A percentile compares a stretch with the other conserved stretches of the same genome.
Evolutionary conservation across 2,888 invertebrate genomes (phyloP).

Genomic region (Schizotus pectinicornis): DNA sequence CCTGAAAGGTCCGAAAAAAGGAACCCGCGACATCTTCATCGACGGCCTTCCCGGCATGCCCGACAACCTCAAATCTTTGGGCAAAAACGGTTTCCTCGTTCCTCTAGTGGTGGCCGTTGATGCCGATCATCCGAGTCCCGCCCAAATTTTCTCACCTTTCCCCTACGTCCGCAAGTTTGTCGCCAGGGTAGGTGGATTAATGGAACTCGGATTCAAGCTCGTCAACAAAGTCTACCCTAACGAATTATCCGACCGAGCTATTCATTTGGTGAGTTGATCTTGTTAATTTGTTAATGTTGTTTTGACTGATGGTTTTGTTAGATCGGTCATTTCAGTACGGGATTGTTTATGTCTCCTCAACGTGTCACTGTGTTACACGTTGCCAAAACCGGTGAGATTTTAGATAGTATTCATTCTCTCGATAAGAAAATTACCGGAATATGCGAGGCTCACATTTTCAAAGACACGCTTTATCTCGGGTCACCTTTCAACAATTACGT

Average conservation of each 20-base stretch:
- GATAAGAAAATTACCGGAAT: conserved; percentile 60
- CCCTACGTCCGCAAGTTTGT: conserved; percentile 71
- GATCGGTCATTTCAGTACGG: conserved; percentile 68
- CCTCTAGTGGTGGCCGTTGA: conserved; percentile 65
- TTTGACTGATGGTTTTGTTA: conserved; percentile 52
- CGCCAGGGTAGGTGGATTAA: conserved; percentile 64
- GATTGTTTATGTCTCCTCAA: conserved; percentile 52
- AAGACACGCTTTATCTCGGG: conserved; percentile 71
- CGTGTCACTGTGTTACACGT: conserved; percentile 68
- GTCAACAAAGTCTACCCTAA: conserved; percentile 71
- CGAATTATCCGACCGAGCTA: conserved; percentile 65
- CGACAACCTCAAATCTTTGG: conserved; percentile 65
- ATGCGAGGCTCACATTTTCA: conserved; percentile 72
- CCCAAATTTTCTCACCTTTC: conserved; percentile 65
- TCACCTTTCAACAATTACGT: conserved; percentile 72
- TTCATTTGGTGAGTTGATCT: conserved; percentile 61
- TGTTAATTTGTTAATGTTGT: neutral
- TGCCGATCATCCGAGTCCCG: conserved; percentile 63
- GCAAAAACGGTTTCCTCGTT: conserved; percentile 73
- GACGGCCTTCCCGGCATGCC: conserved; percentile 80
- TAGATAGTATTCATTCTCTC: conserved; percentile 70
- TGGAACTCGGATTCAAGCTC: conserved; percentile 69
- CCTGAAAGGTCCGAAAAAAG: conserved; percentile 80
- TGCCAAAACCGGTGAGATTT: conserved; percentile 74
- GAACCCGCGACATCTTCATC: conserved; percentile 78